Evolutionary conservation across 2,113 vertebrate species (phyloP), one percentile per base, ranked within the genome.

Genomic region (Sorex araneus): DNA sequence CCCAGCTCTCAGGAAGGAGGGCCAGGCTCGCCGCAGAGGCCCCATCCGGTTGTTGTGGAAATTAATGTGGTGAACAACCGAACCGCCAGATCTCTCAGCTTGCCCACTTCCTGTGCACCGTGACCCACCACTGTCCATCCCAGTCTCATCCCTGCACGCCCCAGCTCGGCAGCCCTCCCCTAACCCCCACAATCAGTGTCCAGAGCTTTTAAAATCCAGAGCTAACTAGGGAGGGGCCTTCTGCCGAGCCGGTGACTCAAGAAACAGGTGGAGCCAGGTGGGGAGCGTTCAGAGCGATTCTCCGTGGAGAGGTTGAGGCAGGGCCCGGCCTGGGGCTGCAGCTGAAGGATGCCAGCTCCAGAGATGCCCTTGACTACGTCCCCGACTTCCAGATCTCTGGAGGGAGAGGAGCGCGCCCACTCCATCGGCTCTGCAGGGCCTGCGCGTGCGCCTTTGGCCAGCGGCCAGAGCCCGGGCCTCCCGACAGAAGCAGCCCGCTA

Each of bases 371-470:
- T 66, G 83, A 6, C 28, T 4, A 3, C 75, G 34, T 18, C 82
- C 34, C 75, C 21, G 74, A 40, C 25, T 50, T 45, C 57, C 67
- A 83, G 86, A 70, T 93, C 85, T 40, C n/a, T 50, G 57, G 74
- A 19, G 3, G 15, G 27, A n/a, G 28, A 75, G 16, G 18, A 0
- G 0, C n/a, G 25, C 87, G 66, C 0, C 57, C 92, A 47, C 32
- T 57, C 66, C 3, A 0, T 66, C 36, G 32, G 82, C 5, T 0
- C 73, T n/a, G 12, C 87, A 74, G 94, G 86, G 94, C 73, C 80
- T 36, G 80, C 82, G 89, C 83, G 43, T 13, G 81, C 80, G 95
- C 79, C 86, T 95, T 83, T 96, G 96, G 96, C 94, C 34, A 69
- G 81, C 36, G 0, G 95, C 93, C 93, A 97, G 93, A 92, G 64